phyloP scores from a whole-genome alignment of 2,113 vertebrate genomes.

The Myiagra hebetior region DNA sequence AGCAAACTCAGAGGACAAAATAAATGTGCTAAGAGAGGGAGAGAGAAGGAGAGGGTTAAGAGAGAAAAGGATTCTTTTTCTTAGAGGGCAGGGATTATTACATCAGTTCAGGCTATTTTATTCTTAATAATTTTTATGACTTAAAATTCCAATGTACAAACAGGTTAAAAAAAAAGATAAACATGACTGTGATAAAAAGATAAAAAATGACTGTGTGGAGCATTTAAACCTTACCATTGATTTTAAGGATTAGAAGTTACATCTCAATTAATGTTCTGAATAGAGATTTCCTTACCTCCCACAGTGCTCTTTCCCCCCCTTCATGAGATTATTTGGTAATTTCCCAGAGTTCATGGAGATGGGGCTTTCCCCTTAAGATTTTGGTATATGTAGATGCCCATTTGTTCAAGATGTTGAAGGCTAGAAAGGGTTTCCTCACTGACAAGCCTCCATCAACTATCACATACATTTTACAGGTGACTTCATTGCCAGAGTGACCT shows the following conservation, averaged over 20 bases:
- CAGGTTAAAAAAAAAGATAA: not conserved
- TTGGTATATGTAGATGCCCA: not conserved
- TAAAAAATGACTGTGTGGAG: not conserved
- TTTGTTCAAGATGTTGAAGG: not conserved
- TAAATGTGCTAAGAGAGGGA: not conserved
- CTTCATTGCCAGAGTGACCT: not conserved
- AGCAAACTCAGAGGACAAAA: not conserved
- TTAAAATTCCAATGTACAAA: not conserved
- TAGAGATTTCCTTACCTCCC: not conserved
- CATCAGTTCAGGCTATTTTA: not conserved
- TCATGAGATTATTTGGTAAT: not conserved
- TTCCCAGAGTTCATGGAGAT: not conserved
- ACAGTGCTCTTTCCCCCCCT: not conserved
- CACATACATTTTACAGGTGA: not conserved
- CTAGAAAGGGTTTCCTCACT: not conserved
- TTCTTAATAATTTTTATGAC: not conserved
- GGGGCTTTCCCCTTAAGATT: not conserved
- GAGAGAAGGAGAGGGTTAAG: not conserved
- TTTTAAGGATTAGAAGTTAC: not conserved
- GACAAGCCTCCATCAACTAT: not conserved
- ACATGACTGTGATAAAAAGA: no score
- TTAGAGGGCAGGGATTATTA: not conserved
- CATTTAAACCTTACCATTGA: not conserved
- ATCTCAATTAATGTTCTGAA: not conserved
- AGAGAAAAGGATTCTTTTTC: not conserved